Evolutionary conservation across 2,888 invertebrate genomes (phyloP).

Genomic region (Dicroscelio sp.): DNA sequence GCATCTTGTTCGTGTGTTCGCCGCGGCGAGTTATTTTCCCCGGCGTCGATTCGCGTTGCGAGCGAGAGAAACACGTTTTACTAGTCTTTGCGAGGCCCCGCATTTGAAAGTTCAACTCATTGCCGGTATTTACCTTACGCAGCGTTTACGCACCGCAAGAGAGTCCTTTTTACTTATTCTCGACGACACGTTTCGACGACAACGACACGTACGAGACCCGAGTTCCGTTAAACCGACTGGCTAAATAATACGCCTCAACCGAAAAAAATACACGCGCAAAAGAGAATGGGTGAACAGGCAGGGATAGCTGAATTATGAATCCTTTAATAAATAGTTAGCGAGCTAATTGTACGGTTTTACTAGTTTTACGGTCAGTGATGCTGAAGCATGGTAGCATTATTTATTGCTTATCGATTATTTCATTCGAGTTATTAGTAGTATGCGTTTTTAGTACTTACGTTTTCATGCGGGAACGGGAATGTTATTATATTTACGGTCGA

Average conservation of each 20-base stretch:
- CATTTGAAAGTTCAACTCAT: slow-evolving; percentile 81
- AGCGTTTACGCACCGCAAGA: slow-evolving; percentile 65
- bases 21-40: slow-evolving; percentile 69
- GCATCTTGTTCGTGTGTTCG: slow-evolving; percentile 67
- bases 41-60: slow-evolving; percentile 63
- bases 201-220: slow-evolving; percentile 75
- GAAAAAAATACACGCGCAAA: neutral
- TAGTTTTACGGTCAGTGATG: too few species aligned
- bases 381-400: too few species aligned
- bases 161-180: slow-evolving; percentile 58
- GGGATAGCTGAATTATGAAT: too few species aligned
- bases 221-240: slow-evolving; percentile 65
- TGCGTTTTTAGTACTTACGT: too few species aligned
- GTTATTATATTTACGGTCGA: too few species aligned
- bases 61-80: slow-evolving; percentile 83
- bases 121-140: slow-evolving; percentile 75
- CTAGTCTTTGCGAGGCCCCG: slow-evolving; percentile 75
- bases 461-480: too few species aligned
- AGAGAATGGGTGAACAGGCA: too few species aligned
- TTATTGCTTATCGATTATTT: too few species aligned
- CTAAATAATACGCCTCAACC: slow-evolving; percentile 32
- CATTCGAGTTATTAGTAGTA: too few species aligned
- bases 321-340: too few species aligned
- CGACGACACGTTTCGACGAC: slow-evolving; percentile 72
- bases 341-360: too few species aligned